Percentiles rank a stretch among this genome's conserved stretches.
phyloP scores from a whole-genome alignment of 1,140 invertebrate genomes.

The Drosophila biarmipes region DNA sequence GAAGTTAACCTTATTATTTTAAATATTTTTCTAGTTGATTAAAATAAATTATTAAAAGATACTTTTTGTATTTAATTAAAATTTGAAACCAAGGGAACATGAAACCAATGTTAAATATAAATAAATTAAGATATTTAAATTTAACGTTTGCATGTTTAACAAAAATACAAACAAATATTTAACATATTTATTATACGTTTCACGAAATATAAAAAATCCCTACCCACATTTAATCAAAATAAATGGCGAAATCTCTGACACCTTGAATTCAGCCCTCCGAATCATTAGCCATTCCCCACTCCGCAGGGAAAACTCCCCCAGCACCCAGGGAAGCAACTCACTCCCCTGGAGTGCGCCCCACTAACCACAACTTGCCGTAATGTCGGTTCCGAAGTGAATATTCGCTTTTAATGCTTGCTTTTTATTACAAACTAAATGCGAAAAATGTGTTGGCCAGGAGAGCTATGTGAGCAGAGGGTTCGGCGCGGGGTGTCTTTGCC shows the following conservation, averaged over 20 bases:
- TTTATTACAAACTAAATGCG: slow-evolving; percentile 72
- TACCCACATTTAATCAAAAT: background rate
- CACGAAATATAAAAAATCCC: too few species aligned
- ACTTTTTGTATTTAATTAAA: too few species aligned
- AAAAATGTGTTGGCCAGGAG: slow-evolving; percentile 60
- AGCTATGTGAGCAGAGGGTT: background rate
- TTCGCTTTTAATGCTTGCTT: slow-evolving; percentile 57
- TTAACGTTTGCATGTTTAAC: too few species aligned
- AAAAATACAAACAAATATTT: too few species aligned
- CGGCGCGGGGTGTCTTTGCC: slow-evolving; percentile 17
- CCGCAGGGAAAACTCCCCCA: background rate
- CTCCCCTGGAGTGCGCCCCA: background rate
- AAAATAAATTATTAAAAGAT: too few species aligned
- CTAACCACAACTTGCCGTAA: slow-evolving; percentile 29
- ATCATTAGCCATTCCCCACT: slow-evolving; percentile 2
- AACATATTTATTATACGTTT: too few species aligned
- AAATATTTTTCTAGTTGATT: too few species aligned
- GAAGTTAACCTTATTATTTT: too few species aligned
- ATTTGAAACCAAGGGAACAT: too few species aligned
- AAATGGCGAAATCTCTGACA: background rate
- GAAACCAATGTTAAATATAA: too few species aligned
- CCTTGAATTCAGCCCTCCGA: background rate
- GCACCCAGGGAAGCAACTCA: background rate
- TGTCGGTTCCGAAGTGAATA: slow-evolving; percentile 55
- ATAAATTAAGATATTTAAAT: too few species aligned